phyloP scores from a whole-genome alignment of 2,113 vertebrate species.

The Oenanthe oenanthe region DNA sequence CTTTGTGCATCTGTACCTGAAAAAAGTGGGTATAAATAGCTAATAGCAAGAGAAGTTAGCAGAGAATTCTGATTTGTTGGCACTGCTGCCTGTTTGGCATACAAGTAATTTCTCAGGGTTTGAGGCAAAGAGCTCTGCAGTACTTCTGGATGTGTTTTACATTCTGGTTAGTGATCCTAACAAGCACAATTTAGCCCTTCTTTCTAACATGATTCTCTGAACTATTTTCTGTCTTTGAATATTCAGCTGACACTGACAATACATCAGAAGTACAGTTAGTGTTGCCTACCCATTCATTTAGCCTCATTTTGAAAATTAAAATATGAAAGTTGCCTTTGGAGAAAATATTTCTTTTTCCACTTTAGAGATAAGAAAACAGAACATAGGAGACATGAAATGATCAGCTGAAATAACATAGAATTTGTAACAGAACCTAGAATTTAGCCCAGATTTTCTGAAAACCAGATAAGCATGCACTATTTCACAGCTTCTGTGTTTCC shows the following conservation, averaged over 20 bases:
- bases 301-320: background rate
- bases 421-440: background rate
- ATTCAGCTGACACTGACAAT: background rate
- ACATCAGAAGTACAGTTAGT: background rate
- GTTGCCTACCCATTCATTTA: background rate
- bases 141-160: background rate
- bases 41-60: background rate
- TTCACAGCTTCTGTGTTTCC: background rate
- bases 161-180: background rate
- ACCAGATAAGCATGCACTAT: background rate
- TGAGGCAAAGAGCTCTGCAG: background rate
- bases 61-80: background rate
- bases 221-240: background rate
- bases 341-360: background rate
- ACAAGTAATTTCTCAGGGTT: background rate
- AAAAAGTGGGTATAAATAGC: background rate
- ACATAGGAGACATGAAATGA: background rate
- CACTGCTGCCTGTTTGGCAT: background rate
- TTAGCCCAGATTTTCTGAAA: background rate
- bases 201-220: background rate
- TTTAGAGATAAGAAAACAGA: background rate
- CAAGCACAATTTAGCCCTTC: background rate
- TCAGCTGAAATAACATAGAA: background rate
- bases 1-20: background rate
- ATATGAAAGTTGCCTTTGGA: background rate